Base-by-base conservation (phyloP, 2,113 vertebrate species). In the Caloenas nicobarica region DNA sequence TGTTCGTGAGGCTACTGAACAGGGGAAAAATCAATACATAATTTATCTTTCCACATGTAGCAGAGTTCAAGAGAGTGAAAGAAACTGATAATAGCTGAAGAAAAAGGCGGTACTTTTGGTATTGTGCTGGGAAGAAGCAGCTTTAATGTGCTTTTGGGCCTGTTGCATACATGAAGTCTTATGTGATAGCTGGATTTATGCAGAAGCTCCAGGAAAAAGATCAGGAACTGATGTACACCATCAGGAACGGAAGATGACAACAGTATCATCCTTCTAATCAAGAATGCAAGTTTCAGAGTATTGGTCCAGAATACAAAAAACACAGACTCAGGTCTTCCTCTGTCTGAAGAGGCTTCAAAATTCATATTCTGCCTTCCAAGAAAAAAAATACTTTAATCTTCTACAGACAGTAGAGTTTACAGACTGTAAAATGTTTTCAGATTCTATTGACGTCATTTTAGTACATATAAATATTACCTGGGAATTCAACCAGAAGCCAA, bases 1-100 rank as follows among this genome's bases (percentile, higher is more conserved):
- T 87, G 74, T 88, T 93, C 89, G 84, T 89, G 79, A 85, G 62
- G 84, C 89, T 87, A 36, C 88, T 95, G 79, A 93, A 90, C 50
- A 92, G 92, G 77, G 81, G 61, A 82, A 97, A 96, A 97, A 98
- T 97, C 97, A 94, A 97, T 97, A 97, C 69, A 94, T 91, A 97
- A 96, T 98, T 97, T 97, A 94, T 97, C 86, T 95, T 97, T 77
- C 61, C 38, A 73, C 56, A 6, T 82, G 94, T 87, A 68, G 57
- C 54, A 29, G 8, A 72, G 77, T 87, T 88, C 86, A 86, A 88
- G 93, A 95, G 93, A 95, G 79, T 91, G 65, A 65, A 90, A 57
- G 38, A 74, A 87, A 44, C n/a, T 51, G 42, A 36, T 54, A 85
- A 36, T 23, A 70, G 61, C 57, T 79, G 28, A 62, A 60, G 36